Evolutionary conservation across 1,140 invertebrate species (phyloP).

Genomic region (Orchestia grillus): DNA sequence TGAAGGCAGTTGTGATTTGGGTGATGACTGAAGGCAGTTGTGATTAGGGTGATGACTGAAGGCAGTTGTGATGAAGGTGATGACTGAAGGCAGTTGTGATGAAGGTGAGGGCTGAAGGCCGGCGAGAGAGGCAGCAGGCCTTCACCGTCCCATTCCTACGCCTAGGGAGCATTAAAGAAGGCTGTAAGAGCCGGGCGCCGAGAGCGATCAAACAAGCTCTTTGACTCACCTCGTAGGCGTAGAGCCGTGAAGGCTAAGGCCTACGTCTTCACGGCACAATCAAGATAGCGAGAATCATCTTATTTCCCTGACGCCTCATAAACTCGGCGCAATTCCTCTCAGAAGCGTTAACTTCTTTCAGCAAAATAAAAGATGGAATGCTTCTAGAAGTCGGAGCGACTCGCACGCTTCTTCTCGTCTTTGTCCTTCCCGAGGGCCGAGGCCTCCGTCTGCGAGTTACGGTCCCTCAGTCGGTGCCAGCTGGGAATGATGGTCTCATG

Average conservation of each 20-base stretch:
- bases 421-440: neutral
- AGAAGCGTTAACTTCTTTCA: conserved; percentile 45
- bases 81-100: neutral
- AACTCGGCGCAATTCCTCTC: conserved; percentile 51
- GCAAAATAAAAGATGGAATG: conserved; percentile 44
- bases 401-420: neutral
- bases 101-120: neutral
- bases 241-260: neutral
- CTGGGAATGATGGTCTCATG: neutral
- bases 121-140: neutral
- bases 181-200: neutral
- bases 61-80: neutral
- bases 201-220: neutral
- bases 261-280: conserved; percentile 51
- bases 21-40: too few relatives aligned
- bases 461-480: neutral
- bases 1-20: neutral
- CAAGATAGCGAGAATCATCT: conserved; percentile 52
- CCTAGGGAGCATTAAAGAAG: conserved; percentile 12
- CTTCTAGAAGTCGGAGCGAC: neutral
- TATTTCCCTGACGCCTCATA: conserved; percentile 55
- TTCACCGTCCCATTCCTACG: neutral
- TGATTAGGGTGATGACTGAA: neutral
- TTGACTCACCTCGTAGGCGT: neutral
- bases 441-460: neutral